Evolutionary conservation across 2,113 vertebrate species (phyloP).

Genomic region (Ceyx melanurus): DNA sequence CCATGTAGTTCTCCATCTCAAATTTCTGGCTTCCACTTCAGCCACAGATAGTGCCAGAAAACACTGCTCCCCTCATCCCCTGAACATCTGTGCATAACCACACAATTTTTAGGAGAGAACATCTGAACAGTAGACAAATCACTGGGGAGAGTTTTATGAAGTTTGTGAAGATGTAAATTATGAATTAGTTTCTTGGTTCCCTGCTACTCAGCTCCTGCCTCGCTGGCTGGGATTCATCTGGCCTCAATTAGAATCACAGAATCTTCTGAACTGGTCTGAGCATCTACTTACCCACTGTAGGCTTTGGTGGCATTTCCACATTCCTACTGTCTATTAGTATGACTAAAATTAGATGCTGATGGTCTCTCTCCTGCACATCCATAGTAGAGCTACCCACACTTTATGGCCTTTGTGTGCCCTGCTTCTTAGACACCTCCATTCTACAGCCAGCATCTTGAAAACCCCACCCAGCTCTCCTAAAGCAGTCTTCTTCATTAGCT

Average conservation of each 20-base stretch:
- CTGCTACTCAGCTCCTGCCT: constrained; percentile 11
- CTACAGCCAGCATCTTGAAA: background rate
- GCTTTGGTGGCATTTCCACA: background rate
- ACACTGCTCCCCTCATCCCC: background rate
- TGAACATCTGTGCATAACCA: background rate
- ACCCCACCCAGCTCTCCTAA: background rate
- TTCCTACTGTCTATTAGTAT: background rate
- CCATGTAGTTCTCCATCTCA: background rate
- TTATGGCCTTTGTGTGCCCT: background rate
- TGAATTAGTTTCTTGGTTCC: background rate
- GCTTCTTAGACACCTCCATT: background rate
- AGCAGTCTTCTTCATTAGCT: background rate
- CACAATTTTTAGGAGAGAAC: constrained; percentile 2
- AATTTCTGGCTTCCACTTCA: background rate
- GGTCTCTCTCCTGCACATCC: background rate
- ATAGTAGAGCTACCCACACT: background rate
- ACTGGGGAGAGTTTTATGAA: background rate
- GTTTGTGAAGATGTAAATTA: background rate
- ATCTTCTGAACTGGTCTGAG: background rate
- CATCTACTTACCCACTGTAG: background rate
- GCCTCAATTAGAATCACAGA: background rate
- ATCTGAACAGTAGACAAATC: constrained; percentile 6
- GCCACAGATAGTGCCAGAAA: background rate
- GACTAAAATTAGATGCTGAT: background rate
- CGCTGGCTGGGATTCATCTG: background rate